Evolutionary conservation across 2,113 vertebrate species (phyloP).

Genomic region (Antechinus flavipes): DNA sequence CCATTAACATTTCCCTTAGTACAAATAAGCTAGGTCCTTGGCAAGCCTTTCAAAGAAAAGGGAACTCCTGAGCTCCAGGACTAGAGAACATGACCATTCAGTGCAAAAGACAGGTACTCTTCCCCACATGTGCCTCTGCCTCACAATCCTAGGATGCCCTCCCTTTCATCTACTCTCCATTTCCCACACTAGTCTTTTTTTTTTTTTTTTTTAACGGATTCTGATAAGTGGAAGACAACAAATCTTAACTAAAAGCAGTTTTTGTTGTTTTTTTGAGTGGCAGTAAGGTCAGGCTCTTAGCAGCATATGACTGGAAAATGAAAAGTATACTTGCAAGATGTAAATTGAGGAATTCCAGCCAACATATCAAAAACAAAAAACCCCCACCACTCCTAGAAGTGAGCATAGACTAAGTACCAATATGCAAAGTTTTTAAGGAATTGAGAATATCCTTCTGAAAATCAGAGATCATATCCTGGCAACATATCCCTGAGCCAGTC

Average conservation of each 20-base stretch:
- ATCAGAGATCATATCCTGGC: not conserved
- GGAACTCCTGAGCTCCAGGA: not conserved
- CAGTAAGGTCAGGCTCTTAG: not conserved
- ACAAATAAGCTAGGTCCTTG: not conserved
- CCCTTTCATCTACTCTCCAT: not conserved
- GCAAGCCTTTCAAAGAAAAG: not conserved
- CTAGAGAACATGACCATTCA: not conserved
- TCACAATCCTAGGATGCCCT: not conserved
- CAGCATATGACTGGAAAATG: slow-evolving; percentile 31
- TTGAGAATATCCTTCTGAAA: slow-evolving; percentile 15
- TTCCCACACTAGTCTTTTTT: not conserved
- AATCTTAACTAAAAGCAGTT: not conserved
- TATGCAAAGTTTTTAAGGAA: slow-evolving; percentile 40
- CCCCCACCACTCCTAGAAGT: not conserved
- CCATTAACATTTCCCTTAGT: not conserved
- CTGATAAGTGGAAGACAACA: not conserved
- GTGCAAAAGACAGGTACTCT: not conserved
- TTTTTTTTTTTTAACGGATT: not conserved
- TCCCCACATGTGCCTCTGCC: not conserved
- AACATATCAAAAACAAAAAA: not conserved
- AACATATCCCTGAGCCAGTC: not conserved
- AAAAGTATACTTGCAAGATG: slow-evolving; percentile 42
- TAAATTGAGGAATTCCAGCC: slow-evolving; percentile 37
- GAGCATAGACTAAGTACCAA: slow-evolving; percentile 26
- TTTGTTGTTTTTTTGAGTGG: slow-evolving; percentile 40